Percentiles rank a stretch among this genome's conserved stretches.
Conservation (phyloP, 2,113 vertebrate species). For the Rhineura floridana region DNA sequence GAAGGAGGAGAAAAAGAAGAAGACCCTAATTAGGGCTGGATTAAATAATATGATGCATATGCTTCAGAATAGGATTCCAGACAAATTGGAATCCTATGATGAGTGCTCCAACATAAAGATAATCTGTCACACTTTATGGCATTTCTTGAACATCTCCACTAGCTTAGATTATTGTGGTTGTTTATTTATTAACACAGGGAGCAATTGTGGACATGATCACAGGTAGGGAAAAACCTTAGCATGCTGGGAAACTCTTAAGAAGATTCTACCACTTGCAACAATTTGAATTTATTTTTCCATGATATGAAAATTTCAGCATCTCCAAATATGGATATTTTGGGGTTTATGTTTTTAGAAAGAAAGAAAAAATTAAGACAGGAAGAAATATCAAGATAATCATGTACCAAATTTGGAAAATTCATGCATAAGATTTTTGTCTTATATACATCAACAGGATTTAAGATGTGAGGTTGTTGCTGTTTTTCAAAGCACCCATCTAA, state of each 20-base stretch:
- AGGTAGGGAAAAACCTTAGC: not conserved
- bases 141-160: not conserved
- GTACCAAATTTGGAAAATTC: not conserved
- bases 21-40: not conserved
- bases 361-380: too few relatives aligned
- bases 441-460: not conserved
- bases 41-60: not conserved
- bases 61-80: not conserved
- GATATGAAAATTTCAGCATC: not conserved
- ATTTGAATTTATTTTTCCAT: not conserved
- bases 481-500: not conserved
- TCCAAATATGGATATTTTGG: not conserved
- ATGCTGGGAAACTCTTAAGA: too few relatives aligned
- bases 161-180: not conserved
- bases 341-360: not conserved
- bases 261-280: not conserved
- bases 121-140: not conserved
- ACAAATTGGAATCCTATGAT: not conserved
- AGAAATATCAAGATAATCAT: not conserved
- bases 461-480: not conserved
- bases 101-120: not conserved
- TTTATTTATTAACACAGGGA: not conserved
- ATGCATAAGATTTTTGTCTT: not conserved
- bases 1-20: too few relatives aligned
- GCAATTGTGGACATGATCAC: not conserved